These are phyloP conservation scores for Pelmatolapia mariae DNA, from an alignment of 2,113 vertebrate species.

Conservation along the genomic window DNA sequence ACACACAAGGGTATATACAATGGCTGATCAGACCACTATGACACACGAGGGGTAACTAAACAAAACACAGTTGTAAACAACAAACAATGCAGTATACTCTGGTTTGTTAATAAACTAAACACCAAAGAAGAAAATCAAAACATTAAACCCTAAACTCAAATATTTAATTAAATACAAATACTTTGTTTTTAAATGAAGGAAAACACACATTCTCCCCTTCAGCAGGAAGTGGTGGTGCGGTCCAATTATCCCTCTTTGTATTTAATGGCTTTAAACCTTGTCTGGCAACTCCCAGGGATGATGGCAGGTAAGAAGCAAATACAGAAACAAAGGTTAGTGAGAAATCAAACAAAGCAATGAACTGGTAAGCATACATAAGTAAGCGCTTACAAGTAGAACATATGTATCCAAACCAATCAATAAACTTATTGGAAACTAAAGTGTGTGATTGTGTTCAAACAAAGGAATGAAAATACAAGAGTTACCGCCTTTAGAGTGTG, in stretches of 20 bases:
- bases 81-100: not conserved
- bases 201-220: fast-evolving
- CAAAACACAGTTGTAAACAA: fast-evolving
- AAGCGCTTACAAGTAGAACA: too few relatives aligned
- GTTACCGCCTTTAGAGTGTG: too few relatives aligned
- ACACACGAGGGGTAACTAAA: not conserved
- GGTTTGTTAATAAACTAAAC: not conserved
- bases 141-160: not conserved
- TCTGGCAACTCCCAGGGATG: fast-evolving
- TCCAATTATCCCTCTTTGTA: not conserved
- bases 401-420: too few relatives aligned
- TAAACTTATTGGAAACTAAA: too few relatives aligned
- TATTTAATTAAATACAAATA: not conserved
- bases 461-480: too few relatives aligned
- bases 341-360: too few relatives aligned
- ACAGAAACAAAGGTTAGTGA: too few relatives aligned
- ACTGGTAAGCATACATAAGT: too few relatives aligned
- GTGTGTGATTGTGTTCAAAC: too few relatives aligned
- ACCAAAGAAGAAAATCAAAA: not conserved
- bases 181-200: not conserved
- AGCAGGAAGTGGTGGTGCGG: not conserved
- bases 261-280: not conserved
- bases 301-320: too few relatives aligned
- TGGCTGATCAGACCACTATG: not conserved
- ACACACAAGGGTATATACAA: not conserved